These are phyloP conservation scores for Parnassius apollo DNA, from an alignment of 2,888 invertebrate genomes.

Conservation along the genomic window DNA sequence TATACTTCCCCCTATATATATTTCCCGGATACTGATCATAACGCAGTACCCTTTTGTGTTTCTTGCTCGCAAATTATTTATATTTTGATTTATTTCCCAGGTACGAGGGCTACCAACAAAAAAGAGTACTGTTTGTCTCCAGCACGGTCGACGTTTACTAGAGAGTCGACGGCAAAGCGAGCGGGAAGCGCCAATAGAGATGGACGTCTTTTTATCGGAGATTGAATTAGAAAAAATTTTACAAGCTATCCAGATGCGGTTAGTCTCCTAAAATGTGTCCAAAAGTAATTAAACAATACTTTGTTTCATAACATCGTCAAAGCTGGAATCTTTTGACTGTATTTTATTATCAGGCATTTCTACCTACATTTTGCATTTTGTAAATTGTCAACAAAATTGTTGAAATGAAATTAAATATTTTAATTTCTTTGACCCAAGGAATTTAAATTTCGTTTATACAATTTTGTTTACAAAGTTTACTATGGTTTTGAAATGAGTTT, in stretches of 20 bases:
- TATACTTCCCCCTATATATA: neutral
- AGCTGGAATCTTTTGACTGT: too few relatives aligned
- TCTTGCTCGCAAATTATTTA: neutral
- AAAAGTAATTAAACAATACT: too few relatives aligned
- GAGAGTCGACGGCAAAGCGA: neutral
- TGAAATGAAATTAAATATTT: too few relatives aligned
- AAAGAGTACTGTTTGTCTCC: constrained; percentile 41
- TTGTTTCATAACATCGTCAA: too few relatives aligned
- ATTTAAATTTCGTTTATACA: too few relatives aligned
- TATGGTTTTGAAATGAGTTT: too few relatives aligned
- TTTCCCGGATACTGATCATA: neutral
- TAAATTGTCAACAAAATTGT: too few relatives aligned
- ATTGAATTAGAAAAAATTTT: neutral
- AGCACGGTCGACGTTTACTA: constrained; percentile 44
- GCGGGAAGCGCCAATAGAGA: neutral
- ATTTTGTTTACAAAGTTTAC: too few relatives aligned
- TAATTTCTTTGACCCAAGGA: too few relatives aligned
- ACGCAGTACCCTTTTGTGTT: neutral
- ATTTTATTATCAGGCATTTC: too few relatives aligned
- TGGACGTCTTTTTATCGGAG: neutral
- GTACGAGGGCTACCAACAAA: constrained; percentile 39
- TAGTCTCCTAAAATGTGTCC: neutral
- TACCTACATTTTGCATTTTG: too few relatives aligned
- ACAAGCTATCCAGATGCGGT: neutral
- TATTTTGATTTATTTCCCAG: constrained; percentile 31